These are phyloP conservation scores for Hypomesus transpacificus DNA, from an alignment of 2,113 vertebrate genomes.

Conservation along the genomic window DNA sequence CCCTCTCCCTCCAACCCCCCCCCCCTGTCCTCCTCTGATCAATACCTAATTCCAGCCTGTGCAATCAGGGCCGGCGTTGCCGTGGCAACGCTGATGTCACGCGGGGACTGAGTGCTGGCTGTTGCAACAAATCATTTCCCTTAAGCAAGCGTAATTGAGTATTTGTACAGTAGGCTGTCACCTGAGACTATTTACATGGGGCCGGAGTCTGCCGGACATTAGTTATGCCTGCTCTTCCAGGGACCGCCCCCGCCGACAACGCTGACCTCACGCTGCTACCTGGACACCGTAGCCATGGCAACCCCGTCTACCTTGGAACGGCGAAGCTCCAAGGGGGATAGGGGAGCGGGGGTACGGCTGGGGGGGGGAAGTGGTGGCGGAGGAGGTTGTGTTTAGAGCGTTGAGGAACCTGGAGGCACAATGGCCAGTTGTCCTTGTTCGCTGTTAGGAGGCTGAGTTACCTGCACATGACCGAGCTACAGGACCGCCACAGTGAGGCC, in stretches of 20 bases:
- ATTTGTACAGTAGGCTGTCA: slow-evolving; percentile 90
- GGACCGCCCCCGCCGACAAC: slow-evolving; percentile 76
- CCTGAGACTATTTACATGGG: slow-evolving; percentile 92
- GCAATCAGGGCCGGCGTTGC: slow-evolving; percentile 88
- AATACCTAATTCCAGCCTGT: slow-evolving; percentile 98
- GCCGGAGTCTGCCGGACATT: slow-evolving; percentile 83
- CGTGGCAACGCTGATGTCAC: slow-evolving; percentile 97
- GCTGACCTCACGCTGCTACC: slow-evolving; percentile 87
- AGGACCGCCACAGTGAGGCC: slow-evolving; percentile 39
- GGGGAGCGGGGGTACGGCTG: slow-evolving; percentile 37
- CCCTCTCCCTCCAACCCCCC: slow-evolving; percentile 69
- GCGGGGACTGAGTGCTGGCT: slow-evolving; percentile 87
- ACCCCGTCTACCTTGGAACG: slow-evolving; percentile 71
- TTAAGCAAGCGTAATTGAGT: slow-evolving; percentile 95
- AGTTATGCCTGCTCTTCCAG: slow-evolving; percentile 84
- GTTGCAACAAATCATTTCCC: slow-evolving; percentile 97
- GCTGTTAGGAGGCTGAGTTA: slow-evolving; percentile 32
- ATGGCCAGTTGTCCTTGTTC: slow-evolving; percentile 49
- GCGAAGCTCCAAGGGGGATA: slow-evolving; percentile 46
- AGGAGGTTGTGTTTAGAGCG: not conserved
- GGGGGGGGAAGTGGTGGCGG: slow-evolving; percentile 36
- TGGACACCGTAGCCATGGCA: slow-evolving; percentile 86
- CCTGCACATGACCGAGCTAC: slow-evolving; percentile 45
- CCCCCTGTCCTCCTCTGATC: slow-evolving; percentile 76
- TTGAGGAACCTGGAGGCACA: slow-evolving; percentile 34